A percentile compares a stretch with the other conserved stretches of the same genome.
These are phyloP conservation scores for Thymallus thymallus DNA, from an alignment of 2,113 vertebrate genomes.

Conservation along the genomic window DNA sequence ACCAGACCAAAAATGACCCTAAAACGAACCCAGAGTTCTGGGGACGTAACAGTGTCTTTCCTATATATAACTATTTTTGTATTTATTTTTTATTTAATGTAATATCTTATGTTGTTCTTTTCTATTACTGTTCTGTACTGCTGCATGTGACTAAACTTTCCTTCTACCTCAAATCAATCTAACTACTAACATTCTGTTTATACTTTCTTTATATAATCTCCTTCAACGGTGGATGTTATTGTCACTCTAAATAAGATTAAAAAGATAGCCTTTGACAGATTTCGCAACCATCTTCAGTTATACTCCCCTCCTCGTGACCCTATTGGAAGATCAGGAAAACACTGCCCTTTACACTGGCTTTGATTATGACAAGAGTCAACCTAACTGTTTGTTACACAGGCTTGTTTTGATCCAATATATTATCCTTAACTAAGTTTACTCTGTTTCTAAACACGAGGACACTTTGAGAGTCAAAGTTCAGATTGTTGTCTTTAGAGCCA, in stretches of 20 bases:
- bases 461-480: not conserved
- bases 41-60: no score
- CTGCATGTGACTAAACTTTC: not conserved
- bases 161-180: not conserved
- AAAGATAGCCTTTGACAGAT: not conserved
- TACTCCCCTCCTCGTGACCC: not conserved
- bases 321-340: not conserved
- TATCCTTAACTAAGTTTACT: constrained; percentile 6
- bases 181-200: no score
- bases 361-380: not conserved
- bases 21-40: no score
- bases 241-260: not conserved
- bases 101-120: no score
- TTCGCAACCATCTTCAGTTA: not conserved
- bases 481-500: not conserved
- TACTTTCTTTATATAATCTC: not conserved
- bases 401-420: constrained; percentile 19
- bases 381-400: not conserved
- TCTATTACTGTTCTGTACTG: not conserved
- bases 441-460: constrained; percentile 15
- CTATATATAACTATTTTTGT: no score
- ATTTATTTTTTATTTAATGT: no score
- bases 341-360: not conserved
- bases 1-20: no score
- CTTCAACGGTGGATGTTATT: not conserved